These are phyloP conservation scores for Cyphomyrus plagiostoma DNA, from an alignment of 2,113 vertebrate species.

Conservation along the genomic window DNA sequence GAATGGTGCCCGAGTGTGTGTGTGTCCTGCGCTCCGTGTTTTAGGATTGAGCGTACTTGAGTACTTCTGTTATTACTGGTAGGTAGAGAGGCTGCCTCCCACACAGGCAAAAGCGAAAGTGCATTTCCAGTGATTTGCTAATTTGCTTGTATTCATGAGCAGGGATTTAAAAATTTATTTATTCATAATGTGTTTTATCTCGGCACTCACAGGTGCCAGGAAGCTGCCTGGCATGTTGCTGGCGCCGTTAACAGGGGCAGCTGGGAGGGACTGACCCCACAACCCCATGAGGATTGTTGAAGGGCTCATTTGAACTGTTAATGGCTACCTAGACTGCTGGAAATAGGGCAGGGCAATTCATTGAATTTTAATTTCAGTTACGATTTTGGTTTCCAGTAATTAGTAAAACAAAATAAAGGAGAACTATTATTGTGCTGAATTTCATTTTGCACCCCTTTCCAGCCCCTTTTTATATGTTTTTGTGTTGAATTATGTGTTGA, in stretches of 20 bases:
- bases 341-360: not conserved
- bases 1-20: not conserved
- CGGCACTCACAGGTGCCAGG: not conserved
- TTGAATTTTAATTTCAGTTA: not conserved
- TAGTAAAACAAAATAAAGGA: not conserved
- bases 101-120: not conserved
- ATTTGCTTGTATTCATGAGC: not conserved
- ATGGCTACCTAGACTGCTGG: not conserved
- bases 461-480: not conserved
- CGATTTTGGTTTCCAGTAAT: not conserved
- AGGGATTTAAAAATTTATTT: not conserved
- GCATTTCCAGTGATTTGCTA: not conserved
- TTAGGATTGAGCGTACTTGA: not conserved
- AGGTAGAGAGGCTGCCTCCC: not conserved
- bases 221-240: not conserved
- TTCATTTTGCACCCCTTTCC: not conserved
- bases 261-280: not conserved
- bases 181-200: not conserved
- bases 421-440: not conserved
- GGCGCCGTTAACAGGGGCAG: not conserved
- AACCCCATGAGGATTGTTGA: not conserved
- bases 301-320: not conserved
- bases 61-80: not conserved
- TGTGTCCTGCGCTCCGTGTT: not conserved
- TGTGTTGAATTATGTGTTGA: not conserved